phyloP scores from a whole-genome alignment of 2,113 vertebrate genomes.

The Ailurus styani region DNA sequence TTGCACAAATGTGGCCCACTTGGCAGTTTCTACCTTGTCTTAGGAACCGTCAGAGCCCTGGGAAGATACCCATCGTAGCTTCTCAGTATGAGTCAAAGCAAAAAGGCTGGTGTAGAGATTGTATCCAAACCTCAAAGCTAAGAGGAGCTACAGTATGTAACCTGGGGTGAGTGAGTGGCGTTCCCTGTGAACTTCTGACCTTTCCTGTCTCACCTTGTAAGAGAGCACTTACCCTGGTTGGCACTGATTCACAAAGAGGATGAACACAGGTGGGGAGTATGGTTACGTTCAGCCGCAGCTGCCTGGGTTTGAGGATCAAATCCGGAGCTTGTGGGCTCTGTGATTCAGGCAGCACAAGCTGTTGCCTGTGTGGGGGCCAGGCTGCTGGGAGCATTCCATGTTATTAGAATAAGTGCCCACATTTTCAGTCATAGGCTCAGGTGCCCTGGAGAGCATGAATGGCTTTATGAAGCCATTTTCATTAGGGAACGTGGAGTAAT shows the following conservation, averaged over 20 bases:
- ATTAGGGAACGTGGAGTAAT: not conserved
- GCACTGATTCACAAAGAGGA: not conserved
- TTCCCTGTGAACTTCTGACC: not conserved
- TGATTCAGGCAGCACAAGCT: not conserved
- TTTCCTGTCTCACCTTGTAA: not conserved
- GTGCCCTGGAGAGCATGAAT: not conserved
- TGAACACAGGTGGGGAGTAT: not conserved
- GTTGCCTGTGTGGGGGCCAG: not conserved
- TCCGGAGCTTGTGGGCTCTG: not conserved
- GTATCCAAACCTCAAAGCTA: not conserved
- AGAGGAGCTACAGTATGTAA: not conserved
- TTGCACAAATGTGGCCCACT: not conserved
- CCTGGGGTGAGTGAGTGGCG: not conserved
- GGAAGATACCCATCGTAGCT: not conserved
- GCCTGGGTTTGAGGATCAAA: not conserved
- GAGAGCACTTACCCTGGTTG: accelerated
- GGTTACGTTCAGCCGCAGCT: not conserved
- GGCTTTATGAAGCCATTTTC: not conserved
- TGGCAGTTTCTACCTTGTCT: not conserved
- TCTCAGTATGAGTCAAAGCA: not conserved
- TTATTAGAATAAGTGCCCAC: not conserved
- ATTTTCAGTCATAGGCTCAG: not conserved
- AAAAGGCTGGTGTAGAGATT: not conserved
- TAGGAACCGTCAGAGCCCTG: not conserved
- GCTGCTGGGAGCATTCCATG: not conserved